Evolutionary conservation across 2,888 invertebrate genomes (phyloP).

Genomic region (Microdon myrmicae): DNA sequence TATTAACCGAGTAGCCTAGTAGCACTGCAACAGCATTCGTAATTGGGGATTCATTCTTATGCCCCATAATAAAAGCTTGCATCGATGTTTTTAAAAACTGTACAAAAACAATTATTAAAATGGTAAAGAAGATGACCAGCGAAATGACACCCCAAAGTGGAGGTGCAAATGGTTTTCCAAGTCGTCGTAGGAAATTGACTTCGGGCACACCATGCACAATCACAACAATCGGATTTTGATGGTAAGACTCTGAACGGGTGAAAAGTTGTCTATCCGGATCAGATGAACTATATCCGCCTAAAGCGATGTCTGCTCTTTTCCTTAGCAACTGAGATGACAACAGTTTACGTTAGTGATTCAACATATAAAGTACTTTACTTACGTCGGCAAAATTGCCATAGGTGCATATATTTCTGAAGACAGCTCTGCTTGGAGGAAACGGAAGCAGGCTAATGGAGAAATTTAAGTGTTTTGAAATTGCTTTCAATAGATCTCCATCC

Average conservation of each 20-base stretch:
- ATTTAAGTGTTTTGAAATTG: constrained; percentile 54
- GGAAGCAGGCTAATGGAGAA: constrained; percentile 55
- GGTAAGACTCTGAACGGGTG: constrained; percentile 55
- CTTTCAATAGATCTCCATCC: constrained; percentile 58
- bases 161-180: constrained; percentile 54
- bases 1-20: constrained; percentile 56
- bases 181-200: constrained; percentile 52
- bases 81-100: background rate
- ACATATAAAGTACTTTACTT: constrained; percentile 21
- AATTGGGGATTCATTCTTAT: constrained; percentile 44
- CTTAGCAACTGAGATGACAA: constrained; percentile 55
- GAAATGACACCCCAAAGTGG: constrained; percentile 56
- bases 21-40: constrained; percentile 53
- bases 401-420: constrained; percentile 39
- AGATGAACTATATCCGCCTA: constrained; percentile 59
- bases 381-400: constrained; percentile 57
- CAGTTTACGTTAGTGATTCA: background rate
- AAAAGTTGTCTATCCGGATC: constrained; percentile 50
- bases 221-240: constrained; percentile 56
- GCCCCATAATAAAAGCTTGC: constrained; percentile 44
- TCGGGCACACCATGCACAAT: constrained; percentile 54
- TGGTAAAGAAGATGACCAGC: constrained; percentile 13
- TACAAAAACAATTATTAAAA: background rate
- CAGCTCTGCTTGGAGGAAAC: constrained; percentile 45
- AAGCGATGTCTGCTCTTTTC: constrained; percentile 54